Conservation (phyloP, 2,113 vertebrate genomes). For the Stomatorhinus ivindoensis region DNA sequence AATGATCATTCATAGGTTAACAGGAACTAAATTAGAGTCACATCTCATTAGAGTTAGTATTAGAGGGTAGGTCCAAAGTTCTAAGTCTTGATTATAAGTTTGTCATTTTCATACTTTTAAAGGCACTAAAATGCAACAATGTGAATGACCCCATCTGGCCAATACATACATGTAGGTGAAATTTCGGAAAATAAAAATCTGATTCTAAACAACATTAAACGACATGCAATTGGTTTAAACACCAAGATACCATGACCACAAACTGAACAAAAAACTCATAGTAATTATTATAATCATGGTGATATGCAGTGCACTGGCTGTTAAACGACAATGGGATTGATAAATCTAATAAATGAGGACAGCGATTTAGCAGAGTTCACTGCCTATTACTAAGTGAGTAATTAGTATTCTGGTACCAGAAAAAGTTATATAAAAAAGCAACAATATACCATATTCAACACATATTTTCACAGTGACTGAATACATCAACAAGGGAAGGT, state of each 20-base stretch:
- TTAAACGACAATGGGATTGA: background rate
- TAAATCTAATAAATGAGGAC: background rate
- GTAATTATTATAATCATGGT: background rate
- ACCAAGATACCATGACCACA: background rate
- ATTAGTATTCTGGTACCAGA: background rate
- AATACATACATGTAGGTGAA: background rate
- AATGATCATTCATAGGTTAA: background rate
- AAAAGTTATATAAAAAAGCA: background rate
- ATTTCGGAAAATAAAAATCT: background rate
- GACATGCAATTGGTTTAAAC: background rate
- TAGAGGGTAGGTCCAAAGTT: background rate
- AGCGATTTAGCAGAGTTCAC: background rate
- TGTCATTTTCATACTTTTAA: background rate
- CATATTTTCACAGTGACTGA: background rate
- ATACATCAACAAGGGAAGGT: background rate
- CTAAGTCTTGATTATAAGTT: background rate
- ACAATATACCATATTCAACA: constrained; percentile 2
- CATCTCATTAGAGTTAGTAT: background rate
- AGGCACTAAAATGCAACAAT: background rate
- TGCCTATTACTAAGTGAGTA: constrained; percentile 4
- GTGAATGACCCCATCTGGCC: background rate
- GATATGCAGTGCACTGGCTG: background rate
- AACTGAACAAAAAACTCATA: background rate
- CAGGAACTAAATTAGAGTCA: background rate
- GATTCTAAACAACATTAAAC: background rate